Evolutionary conservation across 1,140 invertebrate genomes (phyloP), one percentile per base, ranked within the genome.

Genomic region (Plodia interpunctella): DNA sequence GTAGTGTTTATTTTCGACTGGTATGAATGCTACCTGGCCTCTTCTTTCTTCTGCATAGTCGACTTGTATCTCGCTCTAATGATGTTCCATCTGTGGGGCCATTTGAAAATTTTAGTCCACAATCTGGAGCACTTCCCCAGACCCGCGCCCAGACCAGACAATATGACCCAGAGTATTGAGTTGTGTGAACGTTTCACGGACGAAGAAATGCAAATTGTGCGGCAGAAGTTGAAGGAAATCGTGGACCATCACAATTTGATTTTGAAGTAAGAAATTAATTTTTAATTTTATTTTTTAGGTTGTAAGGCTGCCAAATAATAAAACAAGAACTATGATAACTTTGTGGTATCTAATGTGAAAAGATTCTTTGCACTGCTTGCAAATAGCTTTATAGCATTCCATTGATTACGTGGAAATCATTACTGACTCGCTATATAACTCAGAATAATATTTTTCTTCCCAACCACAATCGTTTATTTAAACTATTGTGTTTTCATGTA

Each of bases 61-160:
- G 63, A 65, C 18, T 44, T 61, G 28, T 51, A 35, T 6, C 10
- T 65, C 0, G 57, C 49, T 6, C 38, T 65, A n/a, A 54, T 65
- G 10, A 32, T 65, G 15, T 61, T 65, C 35, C 63, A 65, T 20
- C 13, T 58, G 6, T 65, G 59, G 63, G 63, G 63, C 0, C 63
- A 65, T 30, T 25, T 65, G 5, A 54, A 52, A 8, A 60, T 65
- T 35, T 25, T 65, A 10, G 50, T 50, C 8, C 13, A 61, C 20
- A 51, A 57, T 25, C 17, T 65, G 17, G 11, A 38, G 17, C 44
- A 25, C 6, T 64, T 64, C 20, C 62, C 62, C 0, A 11, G n/a
- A 8, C 56, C 57, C 28, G 2, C 28, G 17, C 11, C 25, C 15
- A 20, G n/a, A 15, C 5, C 13, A 11, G 19, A 19, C 17, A 9